Conservation (phyloP, 2,888 invertebrate species). For the Disparrhopalites patrizii region DNA sequence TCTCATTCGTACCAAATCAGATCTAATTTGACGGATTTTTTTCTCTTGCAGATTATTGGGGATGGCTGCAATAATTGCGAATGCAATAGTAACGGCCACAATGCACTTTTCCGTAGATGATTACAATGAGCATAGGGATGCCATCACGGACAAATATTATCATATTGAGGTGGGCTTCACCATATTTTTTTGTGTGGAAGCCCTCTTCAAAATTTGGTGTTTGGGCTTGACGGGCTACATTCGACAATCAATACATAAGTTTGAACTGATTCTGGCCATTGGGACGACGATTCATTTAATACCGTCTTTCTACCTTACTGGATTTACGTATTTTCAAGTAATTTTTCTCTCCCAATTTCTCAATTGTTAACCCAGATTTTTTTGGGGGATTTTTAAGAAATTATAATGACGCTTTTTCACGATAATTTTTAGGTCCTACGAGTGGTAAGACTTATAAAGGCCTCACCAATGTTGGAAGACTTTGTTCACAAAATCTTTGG, state of each 20-base stretch:
- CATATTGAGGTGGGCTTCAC: constrained; percentile 95
- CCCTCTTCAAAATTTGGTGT: constrained; percentile 95
- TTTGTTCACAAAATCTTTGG: constrained; percentile 94
- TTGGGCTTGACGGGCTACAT: constrained; percentile 92
- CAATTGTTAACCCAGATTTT: no score
- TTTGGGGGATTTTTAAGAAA: background rate
- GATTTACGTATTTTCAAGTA: constrained; percentile 94
- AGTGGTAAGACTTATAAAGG: constrained; percentile 92
- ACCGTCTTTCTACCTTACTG: constrained; percentile 85
- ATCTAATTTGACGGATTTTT: background rate
- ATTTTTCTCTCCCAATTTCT: background rate
- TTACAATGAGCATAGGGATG: constrained; percentile 62
- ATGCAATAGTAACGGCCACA: constrained; percentile 93
- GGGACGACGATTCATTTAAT: constrained; percentile 93
- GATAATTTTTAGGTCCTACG: constrained; percentile 71
- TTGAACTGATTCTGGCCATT: constrained; percentile 86
- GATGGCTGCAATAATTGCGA: constrained; percentile 90
- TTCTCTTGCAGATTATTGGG: constrained; percentile 61
- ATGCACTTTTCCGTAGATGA: constrained; percentile 92
- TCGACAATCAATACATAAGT: constrained; percentile 94
- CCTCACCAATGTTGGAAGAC: constrained; percentile 96
- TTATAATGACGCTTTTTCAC: background rate
- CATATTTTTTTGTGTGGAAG: constrained; percentile 87
- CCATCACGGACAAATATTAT: constrained; percentile 86
- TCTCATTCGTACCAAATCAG: background rate